These are phyloP conservation scores for Brassicogethes aeneus DNA, from an alignment of 2,888 invertebrate genomes.

Conservation along the genomic window DNA sequence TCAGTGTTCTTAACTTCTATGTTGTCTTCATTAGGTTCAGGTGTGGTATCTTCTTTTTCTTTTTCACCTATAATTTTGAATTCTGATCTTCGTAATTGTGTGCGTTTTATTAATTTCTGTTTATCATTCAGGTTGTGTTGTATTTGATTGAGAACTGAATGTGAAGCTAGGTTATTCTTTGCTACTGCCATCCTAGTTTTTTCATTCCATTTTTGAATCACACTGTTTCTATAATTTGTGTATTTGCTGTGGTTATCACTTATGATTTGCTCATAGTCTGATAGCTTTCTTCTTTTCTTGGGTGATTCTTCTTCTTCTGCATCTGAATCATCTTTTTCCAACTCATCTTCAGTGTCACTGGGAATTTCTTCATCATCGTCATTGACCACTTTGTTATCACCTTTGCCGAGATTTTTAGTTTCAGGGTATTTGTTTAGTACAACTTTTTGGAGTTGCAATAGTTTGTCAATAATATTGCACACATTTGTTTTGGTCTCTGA, in stretches of 20 bases:
- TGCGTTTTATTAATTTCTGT: conserved; percentile 64
- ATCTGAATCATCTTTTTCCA: conserved; percentile 33
- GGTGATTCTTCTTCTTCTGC: conserved; percentile 24
- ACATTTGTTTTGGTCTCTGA: conserved; percentile 48
- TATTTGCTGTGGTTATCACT: conserved; percentile 51
- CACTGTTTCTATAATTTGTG: conserved; percentile 61
- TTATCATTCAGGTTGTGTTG: conserved; percentile 75
- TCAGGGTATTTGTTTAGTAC: conserved; percentile 59
- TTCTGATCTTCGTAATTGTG: conserved; percentile 69
- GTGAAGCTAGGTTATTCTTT: conserved; percentile 47
- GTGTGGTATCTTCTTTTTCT: conserved; percentile 16
- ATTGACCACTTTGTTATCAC: conserved; percentile 21
- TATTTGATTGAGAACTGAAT: conserved; percentile 68
- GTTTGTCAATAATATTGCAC: conserved; percentile 54
- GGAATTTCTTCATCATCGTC: conserved; percentile 56
- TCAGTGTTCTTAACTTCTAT: conserved; percentile 29
- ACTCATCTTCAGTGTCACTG: conserved; percentile 48
- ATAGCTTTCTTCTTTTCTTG: conserved; percentile 47
- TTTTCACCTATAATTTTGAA: conserved; percentile 57
- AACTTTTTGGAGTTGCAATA: conserved; percentile 50
- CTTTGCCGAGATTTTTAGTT: conserved; percentile 46
- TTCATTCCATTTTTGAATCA: conserved; percentile 92
- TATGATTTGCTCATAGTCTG: conserved; percentile 52
- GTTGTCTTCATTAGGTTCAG: conserved; percentile 14
- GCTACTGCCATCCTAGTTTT: conserved; percentile 70